A percentile compares a stretch with the other conserved stretches of the same genome.
Conservation (phyloP, 2,797 vertebrate genomes). For the Arctocebus calabarensis region DNA sequence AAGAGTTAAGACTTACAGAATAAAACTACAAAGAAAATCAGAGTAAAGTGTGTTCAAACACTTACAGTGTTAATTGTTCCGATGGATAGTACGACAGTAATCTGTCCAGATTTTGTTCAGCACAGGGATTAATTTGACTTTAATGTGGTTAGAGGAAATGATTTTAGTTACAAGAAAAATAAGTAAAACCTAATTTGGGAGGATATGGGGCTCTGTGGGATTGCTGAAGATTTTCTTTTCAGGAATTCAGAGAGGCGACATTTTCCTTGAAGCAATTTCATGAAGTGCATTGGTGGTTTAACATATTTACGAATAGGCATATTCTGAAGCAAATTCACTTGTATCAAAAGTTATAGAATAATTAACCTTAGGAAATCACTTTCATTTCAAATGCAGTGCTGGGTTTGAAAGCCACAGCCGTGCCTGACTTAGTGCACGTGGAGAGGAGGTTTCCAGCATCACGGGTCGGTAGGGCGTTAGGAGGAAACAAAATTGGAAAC, state of each 20-base stretch:
- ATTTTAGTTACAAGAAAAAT: slow-evolving; percentile 25
- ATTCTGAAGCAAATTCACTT: background rate
- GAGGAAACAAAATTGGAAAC: background rate
- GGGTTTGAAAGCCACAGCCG: background rate
- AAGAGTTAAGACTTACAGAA: background rate
- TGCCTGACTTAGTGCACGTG: background rate
- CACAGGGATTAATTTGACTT: background rate
- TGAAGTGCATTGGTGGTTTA: background rate
- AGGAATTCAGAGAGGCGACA: slow-evolving; percentile 15
- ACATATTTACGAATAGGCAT: background rate
- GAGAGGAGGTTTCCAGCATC: background rate
- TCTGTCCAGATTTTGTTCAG: background rate
- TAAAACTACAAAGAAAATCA: slow-evolving; percentile 5
- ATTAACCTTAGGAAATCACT: background rate
- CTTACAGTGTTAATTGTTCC: background rate
- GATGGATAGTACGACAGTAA: background rate
- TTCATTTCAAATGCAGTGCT: background rate
- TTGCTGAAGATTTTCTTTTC: slow-evolving; percentile 9
- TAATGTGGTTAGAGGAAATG: background rate
- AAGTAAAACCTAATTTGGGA: background rate
- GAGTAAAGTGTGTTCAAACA: background rate
- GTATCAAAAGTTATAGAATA: background rate
- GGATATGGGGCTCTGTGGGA: background rate
- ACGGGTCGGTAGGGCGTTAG: slow-evolving; percentile 34
- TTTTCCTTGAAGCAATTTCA: slow-evolving; percentile 33